Base-by-base conservation (phyloP, 1,140 invertebrate species). In the Nymphalis io region DNA sequence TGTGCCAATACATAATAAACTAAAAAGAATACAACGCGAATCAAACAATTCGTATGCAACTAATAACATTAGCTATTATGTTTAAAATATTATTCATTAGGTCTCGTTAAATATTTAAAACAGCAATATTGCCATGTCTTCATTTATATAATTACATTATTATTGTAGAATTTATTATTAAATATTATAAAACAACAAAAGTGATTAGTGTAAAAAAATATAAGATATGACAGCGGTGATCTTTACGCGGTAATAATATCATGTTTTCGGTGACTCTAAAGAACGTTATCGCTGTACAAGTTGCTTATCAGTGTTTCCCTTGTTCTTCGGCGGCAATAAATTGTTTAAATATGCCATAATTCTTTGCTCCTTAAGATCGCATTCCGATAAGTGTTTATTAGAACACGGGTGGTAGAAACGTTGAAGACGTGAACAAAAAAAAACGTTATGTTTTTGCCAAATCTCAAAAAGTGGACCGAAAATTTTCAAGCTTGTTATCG, bases 321-420 rank as follows among this genome's bases (percentile, higher is more conserved):
- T 88, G 84, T 86, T 88, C 80, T 91, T 82, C 81, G 81, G 80
- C 82, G 60, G 81, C 85, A 79, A 90, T 90, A 89, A 87, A 87
- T 91, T 89, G 79, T 89, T 85, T 88, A 87, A 91, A 91, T 88
- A 88, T 84, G 71, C 85, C 81, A 91, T 89, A 91, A 87, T 84
- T 91, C 87, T 88, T 82, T 75, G 81, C 82, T 86, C 77, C 84
- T 77, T 84, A 79, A 89, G 89, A 91, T 90, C 71, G 57, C 71
- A 59, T 39, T 65, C 63, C 60, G 89, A 91, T 90, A 91, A 89
- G 72, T 81, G 82, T 81, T 88, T 88, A 87, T 90, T 89, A 87
- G 83, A 88, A 81, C 84, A 82, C 84, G 84, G 85, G 84, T 88
- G 85, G 87, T 81, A 86, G 76, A 79, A 80, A 78, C 75, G 75